Conservation (phyloP, 2,888 invertebrate species). For the Norana najaformis region DNA sequence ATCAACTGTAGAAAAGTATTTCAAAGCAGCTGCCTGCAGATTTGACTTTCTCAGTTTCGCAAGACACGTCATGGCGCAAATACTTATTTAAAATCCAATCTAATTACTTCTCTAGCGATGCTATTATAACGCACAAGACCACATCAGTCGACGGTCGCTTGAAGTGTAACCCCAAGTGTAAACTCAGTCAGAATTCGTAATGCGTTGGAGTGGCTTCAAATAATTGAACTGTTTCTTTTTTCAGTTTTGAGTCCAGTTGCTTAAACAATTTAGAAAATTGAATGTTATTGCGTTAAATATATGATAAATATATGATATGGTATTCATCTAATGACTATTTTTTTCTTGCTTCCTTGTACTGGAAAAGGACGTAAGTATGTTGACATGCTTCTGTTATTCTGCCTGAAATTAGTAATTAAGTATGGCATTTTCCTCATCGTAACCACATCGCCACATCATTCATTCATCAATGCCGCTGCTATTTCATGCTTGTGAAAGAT, state of each 20-base stretch:
- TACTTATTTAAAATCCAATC: no score
- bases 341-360: not conserved
- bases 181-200: no score
- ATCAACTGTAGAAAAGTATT: no score
- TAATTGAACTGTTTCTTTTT: not conserved
- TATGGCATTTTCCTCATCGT: not conserved
- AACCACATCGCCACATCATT: not conserved
- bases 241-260: not conserved
- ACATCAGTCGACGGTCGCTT: no score
- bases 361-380: constrained; percentile 13
- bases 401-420: no score
- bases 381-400: not conserved
- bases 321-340: no score
- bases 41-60: no score
- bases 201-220: not conserved
- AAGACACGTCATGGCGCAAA: no score
- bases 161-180: no score
- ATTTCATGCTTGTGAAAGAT: not conserved
- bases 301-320: not conserved
- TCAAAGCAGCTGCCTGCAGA: no score
- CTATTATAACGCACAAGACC: no score
- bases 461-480: not conserved
- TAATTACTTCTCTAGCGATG: no score
- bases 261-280: not conserved
- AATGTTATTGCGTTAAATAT: not conserved